These are phyloP conservation scores for Nephrotoma guestfalica DNA, from an alignment of 2,888 invertebrate species.

Conservation along the genomic window DNA sequence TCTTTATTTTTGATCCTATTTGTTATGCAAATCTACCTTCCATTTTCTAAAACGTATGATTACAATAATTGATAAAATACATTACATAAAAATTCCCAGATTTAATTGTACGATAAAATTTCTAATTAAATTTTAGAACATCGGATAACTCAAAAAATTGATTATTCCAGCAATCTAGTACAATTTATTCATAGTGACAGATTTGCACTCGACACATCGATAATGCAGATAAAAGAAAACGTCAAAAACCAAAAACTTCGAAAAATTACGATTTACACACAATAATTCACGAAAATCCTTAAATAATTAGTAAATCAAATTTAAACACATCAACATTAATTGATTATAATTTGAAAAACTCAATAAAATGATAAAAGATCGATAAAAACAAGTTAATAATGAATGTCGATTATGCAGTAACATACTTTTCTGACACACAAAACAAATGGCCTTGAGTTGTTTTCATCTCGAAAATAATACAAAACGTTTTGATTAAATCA, in stretches of 20 bases:
- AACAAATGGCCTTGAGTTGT: not conserved
- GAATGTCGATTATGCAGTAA: not conserved
- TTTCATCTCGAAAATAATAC: not conserved
- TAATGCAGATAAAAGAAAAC: not conserved
- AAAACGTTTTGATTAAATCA: not conserved
- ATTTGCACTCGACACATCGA: not conserved
- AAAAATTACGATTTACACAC: not conserved
- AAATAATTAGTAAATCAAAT: not conserved
- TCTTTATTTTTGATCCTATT: too few species aligned
- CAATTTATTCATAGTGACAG: not conserved
- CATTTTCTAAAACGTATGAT: not conserved
- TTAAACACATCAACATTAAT: not conserved
- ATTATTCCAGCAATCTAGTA: not conserved
- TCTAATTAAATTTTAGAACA: not conserved
- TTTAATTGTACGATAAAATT: not conserved
- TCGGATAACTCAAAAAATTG: not conserved
- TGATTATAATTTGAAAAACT: not conserved
- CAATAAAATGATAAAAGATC: not conserved
- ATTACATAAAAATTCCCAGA: not conserved
- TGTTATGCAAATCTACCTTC: too few species aligned
- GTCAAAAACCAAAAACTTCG: not conserved
- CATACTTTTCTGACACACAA: not conserved
- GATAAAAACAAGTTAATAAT: not conserved
- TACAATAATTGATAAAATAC: not conserved
- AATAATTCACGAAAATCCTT: not conserved